These are phyloP conservation scores for Coboldia fuscipes DNA, from an alignment of 1,140 invertebrate genomes.

Conservation along the genomic window DNA sequence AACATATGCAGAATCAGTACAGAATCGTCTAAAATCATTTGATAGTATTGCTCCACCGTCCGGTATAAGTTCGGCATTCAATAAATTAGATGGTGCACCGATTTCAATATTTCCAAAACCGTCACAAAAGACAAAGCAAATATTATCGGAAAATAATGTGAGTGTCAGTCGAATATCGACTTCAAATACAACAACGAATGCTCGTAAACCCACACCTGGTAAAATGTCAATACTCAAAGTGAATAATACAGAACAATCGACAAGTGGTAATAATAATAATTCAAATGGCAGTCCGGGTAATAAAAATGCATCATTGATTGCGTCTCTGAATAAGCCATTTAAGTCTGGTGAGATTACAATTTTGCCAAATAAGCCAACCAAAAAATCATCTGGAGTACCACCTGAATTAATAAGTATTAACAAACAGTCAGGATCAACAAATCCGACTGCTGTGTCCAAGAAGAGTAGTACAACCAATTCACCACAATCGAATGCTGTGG, in stretches of 20 bases:
- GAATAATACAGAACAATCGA: too few relatives aligned
- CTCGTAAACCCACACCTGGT: background rate
- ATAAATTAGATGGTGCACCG: too few relatives aligned
- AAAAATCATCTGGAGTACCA: conserved; percentile 9
- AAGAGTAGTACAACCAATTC: too few relatives aligned
- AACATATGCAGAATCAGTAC: conserved; percentile 56
- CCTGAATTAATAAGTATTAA: conserved; percentile 9
- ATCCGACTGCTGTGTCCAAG: conserved; percentile 25
- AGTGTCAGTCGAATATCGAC: background rate
- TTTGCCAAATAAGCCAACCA: background rate
- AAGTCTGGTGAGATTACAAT: conserved; percentile 6
- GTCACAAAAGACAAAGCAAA: conserved; percentile 1
- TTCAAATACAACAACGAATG: background rate
- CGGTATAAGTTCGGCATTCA: conserved; percentile 13
- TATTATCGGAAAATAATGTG: background rate
- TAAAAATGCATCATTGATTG: background rate
- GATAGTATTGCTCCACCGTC: conserved; percentile 29
- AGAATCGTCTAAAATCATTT: conserved; percentile 51
- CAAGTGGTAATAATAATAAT: background rate
- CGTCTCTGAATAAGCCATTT: conserved; percentile 1
- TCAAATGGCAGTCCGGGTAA: background rate
- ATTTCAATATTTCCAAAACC: background rate
- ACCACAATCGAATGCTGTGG: too few relatives aligned
- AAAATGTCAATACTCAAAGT: too few relatives aligned
- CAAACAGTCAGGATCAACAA: conserved; percentile 2